A percentile compares a stretch with the other conserved stretches of the same genome.
These are phyloP conservation scores for Parazoanthus darwini DNA, from an alignment of 92 coral and sea anemone genomes.

Conservation along the genomic window DNA sequence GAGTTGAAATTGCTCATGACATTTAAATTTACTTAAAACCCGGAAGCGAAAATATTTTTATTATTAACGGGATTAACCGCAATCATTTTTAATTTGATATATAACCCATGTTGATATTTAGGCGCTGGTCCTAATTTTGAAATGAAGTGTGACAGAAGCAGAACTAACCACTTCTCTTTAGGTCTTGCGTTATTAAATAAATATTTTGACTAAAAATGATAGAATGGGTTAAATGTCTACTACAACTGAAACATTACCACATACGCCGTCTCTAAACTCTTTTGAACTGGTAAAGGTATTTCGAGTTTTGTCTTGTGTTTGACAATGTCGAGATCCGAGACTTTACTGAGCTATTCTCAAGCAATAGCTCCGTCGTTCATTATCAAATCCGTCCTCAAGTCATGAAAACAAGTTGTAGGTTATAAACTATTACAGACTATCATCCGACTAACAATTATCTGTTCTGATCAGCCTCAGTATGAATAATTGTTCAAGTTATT, in stretches of 20 bases:
- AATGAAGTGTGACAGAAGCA: not conserved
- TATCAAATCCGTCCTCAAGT: too few relatives aligned
- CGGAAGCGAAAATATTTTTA: constrained; percentile 39
- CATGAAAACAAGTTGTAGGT: too few relatives aligned
- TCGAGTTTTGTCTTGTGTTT: too few relatives aligned
- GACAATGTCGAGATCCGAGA: too few relatives aligned
- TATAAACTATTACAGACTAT: too few relatives aligned
- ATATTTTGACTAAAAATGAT: not conserved
- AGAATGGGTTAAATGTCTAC: not conserved
- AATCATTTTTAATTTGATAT: constrained; percentile 1
- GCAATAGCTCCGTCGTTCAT: too few relatives aligned
- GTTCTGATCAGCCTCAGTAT: too few relatives aligned
- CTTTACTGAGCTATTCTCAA: too few relatives aligned
- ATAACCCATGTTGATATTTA: not conserved
- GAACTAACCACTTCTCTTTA: not conserved
- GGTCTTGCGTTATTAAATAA: not conserved
- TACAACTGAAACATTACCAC: not conserved
- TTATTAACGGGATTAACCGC: constrained; percentile 18
- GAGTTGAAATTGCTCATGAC: constrained; percentile 10
- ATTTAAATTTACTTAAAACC: constrained; percentile 5
- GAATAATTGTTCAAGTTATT: too few relatives aligned
- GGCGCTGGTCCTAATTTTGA: not conserved
- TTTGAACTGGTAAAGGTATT: not conserved
- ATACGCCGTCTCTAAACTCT: not conserved
- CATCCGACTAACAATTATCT: too few relatives aligned